A percentile compares a stretch with the other conserved stretches of the same genome.
phyloP scores from a whole-genome alignment of 2,113 vertebrate species.

The Cyprinodon variegatus region DNA sequence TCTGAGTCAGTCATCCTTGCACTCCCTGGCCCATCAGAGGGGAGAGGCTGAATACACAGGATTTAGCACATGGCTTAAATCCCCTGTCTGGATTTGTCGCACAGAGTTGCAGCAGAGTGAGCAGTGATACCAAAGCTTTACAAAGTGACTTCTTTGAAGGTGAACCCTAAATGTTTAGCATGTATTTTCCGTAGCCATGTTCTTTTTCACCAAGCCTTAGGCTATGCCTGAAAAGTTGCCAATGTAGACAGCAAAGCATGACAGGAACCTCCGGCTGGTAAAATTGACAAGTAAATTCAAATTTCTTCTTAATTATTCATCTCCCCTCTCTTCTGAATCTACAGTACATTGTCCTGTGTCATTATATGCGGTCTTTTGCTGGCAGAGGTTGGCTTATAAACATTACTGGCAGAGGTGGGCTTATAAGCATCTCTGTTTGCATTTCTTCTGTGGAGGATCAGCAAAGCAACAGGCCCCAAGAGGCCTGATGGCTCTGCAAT shows the following conservation, averaged over 20 bases:
- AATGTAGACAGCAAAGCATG: background rate
- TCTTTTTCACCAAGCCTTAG: conserved; percentile 25
- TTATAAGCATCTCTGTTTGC: conserved; percentile 52
- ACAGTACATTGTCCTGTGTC: conserved; percentile 17
- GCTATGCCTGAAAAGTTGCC: conserved; percentile 18
- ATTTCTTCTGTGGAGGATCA: conserved; percentile 45
- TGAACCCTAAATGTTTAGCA: conserved; percentile 51
- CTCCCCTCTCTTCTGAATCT: background rate
- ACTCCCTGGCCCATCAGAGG: conserved; percentile 60
- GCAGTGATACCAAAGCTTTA: conserved; percentile 47
- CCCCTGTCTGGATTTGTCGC: conserved; percentile 60
- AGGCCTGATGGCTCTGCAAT: conserved; percentile 26
- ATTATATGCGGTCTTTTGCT: conserved; percentile 30
- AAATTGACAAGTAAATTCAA: background rate
- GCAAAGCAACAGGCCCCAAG: conserved; percentile 38
- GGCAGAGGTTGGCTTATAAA: conserved; percentile 44
- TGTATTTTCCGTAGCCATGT: conserved; percentile 31
- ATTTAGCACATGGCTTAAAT: conserved; percentile 63
- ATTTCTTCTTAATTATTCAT: background rate
- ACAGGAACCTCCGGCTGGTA: background rate
- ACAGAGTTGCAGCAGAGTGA: conserved; percentile 43
- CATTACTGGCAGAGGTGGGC: conserved; percentile 32
- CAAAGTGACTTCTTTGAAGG: conserved; percentile 65
- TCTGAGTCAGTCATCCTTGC: conserved; percentile 51
- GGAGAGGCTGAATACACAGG: conserved; percentile 71